Conservation (phyloP, 2,888 invertebrate species). For the Diarsia rubi region DNA sequence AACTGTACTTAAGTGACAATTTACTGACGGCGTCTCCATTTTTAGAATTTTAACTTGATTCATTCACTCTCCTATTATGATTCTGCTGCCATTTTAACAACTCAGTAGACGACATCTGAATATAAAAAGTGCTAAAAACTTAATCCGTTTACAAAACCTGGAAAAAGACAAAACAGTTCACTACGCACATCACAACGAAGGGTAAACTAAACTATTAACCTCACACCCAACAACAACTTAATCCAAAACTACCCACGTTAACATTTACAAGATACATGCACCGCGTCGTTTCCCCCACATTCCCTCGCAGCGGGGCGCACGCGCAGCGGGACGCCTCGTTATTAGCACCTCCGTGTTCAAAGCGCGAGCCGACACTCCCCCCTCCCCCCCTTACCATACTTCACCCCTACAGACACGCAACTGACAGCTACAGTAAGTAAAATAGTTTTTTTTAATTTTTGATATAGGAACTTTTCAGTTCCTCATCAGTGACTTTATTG, state of each 20-base stretch:
- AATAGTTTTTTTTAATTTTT: conserved; percentile 79
- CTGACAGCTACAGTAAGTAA: conserved; percentile 84
- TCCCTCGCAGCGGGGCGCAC: conserved; percentile 84
- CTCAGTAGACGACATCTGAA: neutral
- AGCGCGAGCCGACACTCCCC: conserved; percentile 70
- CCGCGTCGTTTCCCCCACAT: conserved; percentile 69
- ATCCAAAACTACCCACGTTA: conserved; percentile 45
- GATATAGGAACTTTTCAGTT: conserved; percentile 42
- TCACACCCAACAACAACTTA: conserved; percentile 32
- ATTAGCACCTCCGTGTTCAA: conserved; percentile 89
- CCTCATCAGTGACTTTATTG: conserved; percentile 53
- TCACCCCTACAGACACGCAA: conserved; percentile 62
- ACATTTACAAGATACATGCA: conserved; percentile 43
- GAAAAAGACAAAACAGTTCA: neutral
- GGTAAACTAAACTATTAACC: neutral
- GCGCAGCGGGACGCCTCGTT: conserved; percentile 87
- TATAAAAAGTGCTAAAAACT: neutral
- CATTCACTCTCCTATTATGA: no score
- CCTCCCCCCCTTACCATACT: conserved; percentile 51
- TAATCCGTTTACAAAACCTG: neutral
- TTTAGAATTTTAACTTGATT: no score
- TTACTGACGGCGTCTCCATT: no score
- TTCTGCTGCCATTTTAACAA: no score
- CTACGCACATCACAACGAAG: conserved; percentile 3
- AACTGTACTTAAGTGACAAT: no score